phyloP scores from a whole-genome alignment of 2,888 invertebrate species.

The Scelioninae gen. 2 region DNA sequence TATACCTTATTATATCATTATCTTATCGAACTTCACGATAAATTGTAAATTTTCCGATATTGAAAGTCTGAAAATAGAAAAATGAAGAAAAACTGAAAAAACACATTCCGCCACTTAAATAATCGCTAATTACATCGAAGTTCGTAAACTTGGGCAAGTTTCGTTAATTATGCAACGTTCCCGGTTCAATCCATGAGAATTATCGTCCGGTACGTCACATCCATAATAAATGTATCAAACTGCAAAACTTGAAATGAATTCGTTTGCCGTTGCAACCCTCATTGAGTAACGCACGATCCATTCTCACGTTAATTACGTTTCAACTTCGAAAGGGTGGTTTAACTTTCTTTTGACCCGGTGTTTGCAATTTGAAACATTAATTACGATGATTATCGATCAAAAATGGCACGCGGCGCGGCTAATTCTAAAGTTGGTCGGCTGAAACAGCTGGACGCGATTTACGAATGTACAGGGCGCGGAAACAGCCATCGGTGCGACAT shows the following conservation, averaged over 20 bases:
- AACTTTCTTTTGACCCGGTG: constrained; percentile 23
- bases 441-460: neutral
- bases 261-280: constrained; percentile 31
- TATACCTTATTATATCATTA: too few relatives aligned
- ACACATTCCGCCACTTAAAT: too few relatives aligned
- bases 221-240: constrained; percentile 49
- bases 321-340: constrained; percentile 50
- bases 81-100: too few relatives aligned
- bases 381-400: constrained; percentile 49
- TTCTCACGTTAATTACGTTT: constrained; percentile 54
- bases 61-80: too few relatives aligned
- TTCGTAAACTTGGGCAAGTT: constrained; percentile 33
- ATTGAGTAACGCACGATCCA: constrained; percentile 36
- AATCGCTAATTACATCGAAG: constrained; percentile 34
- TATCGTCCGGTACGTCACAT: constrained; percentile 47
- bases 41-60: too few relatives aligned
- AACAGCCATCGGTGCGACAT: constrained; percentile 1
- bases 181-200: constrained; percentile 37
- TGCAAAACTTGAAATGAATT: constrained; percentile 52
- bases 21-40: too few relatives aligned
- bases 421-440: constrained; percentile 18
- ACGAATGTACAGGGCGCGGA: constrained; percentile 12
- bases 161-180: constrained; percentile 36
- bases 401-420: constrained; percentile 26
- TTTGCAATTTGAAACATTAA: constrained; percentile 42